These are phyloP conservation scores for Teinopalpus imperialis DNA, from an alignment of 2,888 invertebrate genomes.

Conservation along the genomic window DNA sequence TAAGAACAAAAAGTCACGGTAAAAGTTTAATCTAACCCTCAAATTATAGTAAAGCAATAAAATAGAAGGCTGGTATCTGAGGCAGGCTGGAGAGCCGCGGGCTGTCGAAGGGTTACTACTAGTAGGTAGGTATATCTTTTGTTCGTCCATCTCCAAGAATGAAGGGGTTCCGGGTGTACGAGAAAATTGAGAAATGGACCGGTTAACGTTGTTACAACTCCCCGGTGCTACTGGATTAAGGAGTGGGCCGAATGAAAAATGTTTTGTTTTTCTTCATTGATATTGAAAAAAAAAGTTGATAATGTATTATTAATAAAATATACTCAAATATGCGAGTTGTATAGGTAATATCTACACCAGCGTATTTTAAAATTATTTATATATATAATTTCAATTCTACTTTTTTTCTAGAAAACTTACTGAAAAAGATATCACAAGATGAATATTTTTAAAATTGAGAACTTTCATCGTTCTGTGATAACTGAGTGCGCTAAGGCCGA, in stretches of 20 bases:
- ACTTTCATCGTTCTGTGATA: too few species aligned
- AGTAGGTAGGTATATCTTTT: constrained; percentile 53
- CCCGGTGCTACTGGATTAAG: constrained; percentile 60
- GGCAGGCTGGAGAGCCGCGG: constrained; percentile 52
- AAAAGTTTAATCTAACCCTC: constrained; percentile 25
- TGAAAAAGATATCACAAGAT: too few species aligned
- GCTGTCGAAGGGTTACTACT: constrained; percentile 59
- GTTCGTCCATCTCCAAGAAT: constrained; percentile 57
- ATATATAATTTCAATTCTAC: too few species aligned
- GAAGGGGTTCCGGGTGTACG: constrained; percentile 55
- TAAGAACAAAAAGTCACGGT: constrained; percentile 3
- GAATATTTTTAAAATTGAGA: too few species aligned
- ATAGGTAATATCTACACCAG: too few species aligned
- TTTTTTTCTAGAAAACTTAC: too few species aligned
- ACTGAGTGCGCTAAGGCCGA: too few species aligned
- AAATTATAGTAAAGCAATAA: constrained; percentile 66
- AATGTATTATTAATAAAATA: too few species aligned
- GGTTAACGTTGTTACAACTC: constrained; percentile 77
- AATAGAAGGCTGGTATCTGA: constrained; percentile 55
- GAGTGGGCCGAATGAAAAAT: constrained; percentile 68
- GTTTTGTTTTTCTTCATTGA: constrained; percentile 55
- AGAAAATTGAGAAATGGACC: constrained; percentile 81
- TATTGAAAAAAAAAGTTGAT: constrained; percentile 2
- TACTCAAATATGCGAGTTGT: too few species aligned
- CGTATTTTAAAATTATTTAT: too few species aligned